Evolutionary conservation across 2,888 invertebrate genomes (phyloP).

Genomic region (Deladenus siricidicola): DNA sequence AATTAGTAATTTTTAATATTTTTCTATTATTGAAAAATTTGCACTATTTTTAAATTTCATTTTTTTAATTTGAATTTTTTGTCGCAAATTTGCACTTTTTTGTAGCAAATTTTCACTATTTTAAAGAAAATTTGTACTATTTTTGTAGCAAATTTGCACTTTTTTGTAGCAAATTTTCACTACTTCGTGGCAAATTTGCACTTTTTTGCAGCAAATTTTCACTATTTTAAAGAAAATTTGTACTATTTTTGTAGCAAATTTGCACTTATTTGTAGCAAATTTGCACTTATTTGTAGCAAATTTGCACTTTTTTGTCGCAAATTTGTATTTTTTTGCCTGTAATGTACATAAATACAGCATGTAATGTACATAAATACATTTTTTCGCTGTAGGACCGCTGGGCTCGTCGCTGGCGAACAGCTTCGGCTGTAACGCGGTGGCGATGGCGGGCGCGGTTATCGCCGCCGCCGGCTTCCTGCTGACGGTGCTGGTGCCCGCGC

Average conservation of each 20-base stretch:
- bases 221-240: neutral
- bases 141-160: too few species aligned
- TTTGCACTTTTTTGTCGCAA: too few species aligned
- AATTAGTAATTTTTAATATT: neutral
- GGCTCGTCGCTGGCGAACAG: slow-evolving; percentile 88
- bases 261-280: too few species aligned
- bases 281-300: too few species aligned
- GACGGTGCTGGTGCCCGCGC: slow-evolving; percentile 68
- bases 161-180: neutral
- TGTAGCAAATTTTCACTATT: neutral
- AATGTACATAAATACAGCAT: too few species aligned
- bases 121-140: too few species aligned
- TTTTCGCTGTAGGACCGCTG: slow-evolving; percentile 70
- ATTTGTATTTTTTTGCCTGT: too few species aligned
- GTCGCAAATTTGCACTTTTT: neutral
- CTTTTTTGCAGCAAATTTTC: neutral
- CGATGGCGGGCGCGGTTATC: slow-evolving; percentile 70
- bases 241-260: neutral
- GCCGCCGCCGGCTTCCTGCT: slow-evolving; percentile 70
- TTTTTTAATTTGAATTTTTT: neutral
- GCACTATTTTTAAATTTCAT: neutral
- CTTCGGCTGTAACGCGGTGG: slow-evolving; percentile 83
- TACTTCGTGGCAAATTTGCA: neutral
- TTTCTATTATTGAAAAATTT: neutral
- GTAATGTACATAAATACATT: too few species aligned